phyloP scores from a whole-genome alignment of 92 coral and sea anemone genomes.

The Porites rus region DNA sequence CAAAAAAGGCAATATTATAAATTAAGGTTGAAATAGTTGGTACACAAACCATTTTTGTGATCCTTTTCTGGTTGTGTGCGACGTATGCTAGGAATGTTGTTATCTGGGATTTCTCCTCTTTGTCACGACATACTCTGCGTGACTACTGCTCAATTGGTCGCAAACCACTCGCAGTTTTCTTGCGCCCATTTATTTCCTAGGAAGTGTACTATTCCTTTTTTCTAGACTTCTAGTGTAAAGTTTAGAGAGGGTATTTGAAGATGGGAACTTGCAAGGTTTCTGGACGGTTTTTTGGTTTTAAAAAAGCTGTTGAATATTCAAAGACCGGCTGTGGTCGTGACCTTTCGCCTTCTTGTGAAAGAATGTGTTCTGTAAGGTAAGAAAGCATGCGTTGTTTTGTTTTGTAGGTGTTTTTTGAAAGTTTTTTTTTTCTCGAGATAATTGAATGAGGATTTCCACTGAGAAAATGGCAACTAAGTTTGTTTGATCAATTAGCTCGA shows the following conservation, averaged over 20 bases:
- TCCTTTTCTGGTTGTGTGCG: not conserved
- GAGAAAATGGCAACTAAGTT: not conserved
- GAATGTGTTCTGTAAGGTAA: slow-evolving; percentile 12
- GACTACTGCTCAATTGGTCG: not conserved
- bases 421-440: not conserved
- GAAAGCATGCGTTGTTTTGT: not conserved
- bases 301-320: too few species aligned
- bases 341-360: not conserved
- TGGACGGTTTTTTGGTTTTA: too few species aligned
- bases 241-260: too few species aligned
- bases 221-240: not conserved
- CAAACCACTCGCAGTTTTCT: not conserved
- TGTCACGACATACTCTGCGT: slow-evolving; percentile 14
- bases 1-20: not conserved
- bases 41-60: not conserved
- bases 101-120: not conserved
- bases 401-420: too few species aligned
- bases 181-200: too few species aligned
- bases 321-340: not conserved
- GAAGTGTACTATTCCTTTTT: not conserved
- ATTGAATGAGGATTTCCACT: not conserved
- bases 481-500: not conserved
- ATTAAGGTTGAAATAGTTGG: not conserved
- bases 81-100: not conserved
- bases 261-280: too few species aligned